Evolutionary conservation across 1,140 invertebrate species (phyloP).

Genomic region (Aleiodes sp.): DNA sequence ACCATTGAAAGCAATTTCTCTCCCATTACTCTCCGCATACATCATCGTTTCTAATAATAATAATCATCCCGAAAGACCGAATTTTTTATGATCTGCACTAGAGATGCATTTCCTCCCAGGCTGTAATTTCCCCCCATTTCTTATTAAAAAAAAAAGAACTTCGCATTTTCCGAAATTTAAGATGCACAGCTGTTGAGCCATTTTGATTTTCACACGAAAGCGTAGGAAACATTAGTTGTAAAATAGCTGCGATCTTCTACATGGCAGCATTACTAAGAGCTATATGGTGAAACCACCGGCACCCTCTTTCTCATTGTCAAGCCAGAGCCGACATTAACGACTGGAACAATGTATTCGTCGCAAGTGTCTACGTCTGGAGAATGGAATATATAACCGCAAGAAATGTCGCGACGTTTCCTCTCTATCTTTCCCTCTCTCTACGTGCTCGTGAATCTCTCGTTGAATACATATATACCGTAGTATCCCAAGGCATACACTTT

Average conservation of each 20-base stretch:
- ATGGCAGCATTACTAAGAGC: background rate
- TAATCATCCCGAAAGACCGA: too few relatives aligned
- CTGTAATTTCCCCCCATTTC: too few relatives aligned
- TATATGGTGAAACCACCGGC: conserved; percentile 10
- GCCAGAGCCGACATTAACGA: conserved; percentile 18
- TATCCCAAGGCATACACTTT: background rate
- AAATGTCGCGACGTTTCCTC: too few relatives aligned
- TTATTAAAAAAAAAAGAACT: too few relatives aligned
- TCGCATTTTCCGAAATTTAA: background rate
- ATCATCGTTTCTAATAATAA: too few relatives aligned
- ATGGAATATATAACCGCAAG: background rate
- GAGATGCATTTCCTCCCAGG: too few relatives aligned
- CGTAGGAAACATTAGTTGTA: background rate
- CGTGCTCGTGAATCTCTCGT: background rate
- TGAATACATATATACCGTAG: background rate
- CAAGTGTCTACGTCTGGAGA: conserved; percentile 6
- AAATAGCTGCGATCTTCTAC: background rate
- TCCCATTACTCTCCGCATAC: too few relatives aligned
- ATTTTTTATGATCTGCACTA: too few relatives aligned
- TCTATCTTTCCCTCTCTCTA: background rate
- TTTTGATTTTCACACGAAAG: background rate
- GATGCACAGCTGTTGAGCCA: background rate
- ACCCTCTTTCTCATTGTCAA: conserved; percentile 10
- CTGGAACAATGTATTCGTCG: conserved; percentile 29
- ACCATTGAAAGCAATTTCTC: too few relatives aligned